Evolutionary conservation across 2,888 invertebrate species (phyloP), one percentile per base, ranked within the genome.

Genomic region (Rhagium mordax): DNA sequence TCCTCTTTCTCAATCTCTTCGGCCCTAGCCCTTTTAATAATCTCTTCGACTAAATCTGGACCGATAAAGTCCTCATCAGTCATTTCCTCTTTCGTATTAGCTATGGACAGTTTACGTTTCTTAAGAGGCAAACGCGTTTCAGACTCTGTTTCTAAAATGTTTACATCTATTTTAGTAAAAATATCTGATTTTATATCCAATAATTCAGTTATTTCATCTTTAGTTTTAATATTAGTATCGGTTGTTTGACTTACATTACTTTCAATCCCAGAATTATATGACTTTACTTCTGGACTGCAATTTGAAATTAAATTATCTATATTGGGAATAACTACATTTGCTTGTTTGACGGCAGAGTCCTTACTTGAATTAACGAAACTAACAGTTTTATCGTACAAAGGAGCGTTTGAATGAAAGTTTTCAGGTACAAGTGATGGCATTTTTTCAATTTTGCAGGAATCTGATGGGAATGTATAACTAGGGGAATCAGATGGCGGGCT

Each of bases 91-190:
- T 67, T 51, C 7, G 47, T 64, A n/a, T 75, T 74, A 6, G 71
- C 72, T 13, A 84, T 79, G 0, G 84, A 80, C 55, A 83, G 79
- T 71, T 84, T 82, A 3, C 86, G 81, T 73, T 86, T 86, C 71
- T 86, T 86, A 68, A 86, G 79, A 4, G 86, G 86, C 59, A 86
- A 71, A 21, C 81, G 74, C 4, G 81, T 82, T 70, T 85, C 83
- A 18, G 76, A 78, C 64, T 81, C 84, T 2, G n/a, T 64, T 16
- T 29, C 64, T 6, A 29, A 24, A 15, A 49, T 1, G 47, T 61
- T 61, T 29, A 61, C 33, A 4, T 49, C 62, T 27, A 49, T n/a
- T 27, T 62, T 64, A 15, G 27, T 13, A 4, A 51, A 27, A 16
- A 24, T 27, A 0, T 64, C 64, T 51, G 29, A 51, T 48, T 64